Conservation (phyloP, 2,113 vertebrate species). For the Nannospalax galili region DNA sequence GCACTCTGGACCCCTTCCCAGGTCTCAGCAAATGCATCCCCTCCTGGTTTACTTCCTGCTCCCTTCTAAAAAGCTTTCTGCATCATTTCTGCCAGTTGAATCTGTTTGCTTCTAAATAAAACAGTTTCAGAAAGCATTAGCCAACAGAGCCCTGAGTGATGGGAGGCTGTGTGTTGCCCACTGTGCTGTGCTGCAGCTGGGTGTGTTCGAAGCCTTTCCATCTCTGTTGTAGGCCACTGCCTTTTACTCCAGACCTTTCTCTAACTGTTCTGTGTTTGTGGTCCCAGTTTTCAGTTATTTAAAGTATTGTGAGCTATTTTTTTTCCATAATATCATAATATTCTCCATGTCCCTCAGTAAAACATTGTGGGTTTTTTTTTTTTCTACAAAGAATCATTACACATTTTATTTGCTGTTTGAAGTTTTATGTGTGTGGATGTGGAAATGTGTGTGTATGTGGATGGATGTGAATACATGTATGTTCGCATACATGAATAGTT, state of each 20-base stretch:
- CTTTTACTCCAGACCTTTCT: not conserved
- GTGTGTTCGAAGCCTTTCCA: constrained; percentile 33
- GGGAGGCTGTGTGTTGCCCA: not conserved
- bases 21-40: not conserved
- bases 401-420: not conserved
- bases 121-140: constrained; percentile 35
- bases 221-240: not conserved
- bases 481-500: not conserved
- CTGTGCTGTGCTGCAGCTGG: not conserved
- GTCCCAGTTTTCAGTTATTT: constrained; percentile 34
- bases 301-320: constrained; percentile 1
- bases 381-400: not conserved
- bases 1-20: not conserved
- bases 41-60: constrained; percentile 58
- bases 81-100: constrained; percentile 48
- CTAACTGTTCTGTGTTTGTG: not conserved
- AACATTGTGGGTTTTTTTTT: not conserved
- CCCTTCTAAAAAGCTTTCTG: constrained; percentile 27
- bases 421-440: not conserved
- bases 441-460: not conserved
- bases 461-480: not conserved
- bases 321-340: not conserved
- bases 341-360: not conserved
- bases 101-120: constrained; percentile 63
- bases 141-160: not conserved